These are phyloP conservation scores for Avahi laniger DNA, from an alignment of 2,797 vertebrate genomes.

Conservation along the genomic window DNA sequence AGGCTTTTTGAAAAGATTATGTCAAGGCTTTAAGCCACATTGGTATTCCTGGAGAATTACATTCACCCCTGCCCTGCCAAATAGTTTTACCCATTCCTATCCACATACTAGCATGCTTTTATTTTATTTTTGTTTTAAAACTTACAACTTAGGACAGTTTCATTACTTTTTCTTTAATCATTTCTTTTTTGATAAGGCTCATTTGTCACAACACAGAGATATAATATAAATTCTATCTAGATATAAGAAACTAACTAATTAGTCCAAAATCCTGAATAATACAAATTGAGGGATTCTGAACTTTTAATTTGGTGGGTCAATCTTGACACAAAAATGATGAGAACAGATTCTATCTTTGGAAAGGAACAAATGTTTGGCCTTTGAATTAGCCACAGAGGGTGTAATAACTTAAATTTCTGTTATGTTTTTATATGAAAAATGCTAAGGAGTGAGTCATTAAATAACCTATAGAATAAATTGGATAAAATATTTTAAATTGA, in stretches of 20 bases:
- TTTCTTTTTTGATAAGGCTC: not conserved
- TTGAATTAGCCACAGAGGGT: not conserved
- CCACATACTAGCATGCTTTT: not conserved
- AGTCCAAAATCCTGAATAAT: not conserved
- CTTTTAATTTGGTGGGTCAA: not conserved
- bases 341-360: not conserved
- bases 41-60: not conserved
- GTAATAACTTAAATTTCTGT: not conserved
- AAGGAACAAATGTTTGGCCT: not conserved
- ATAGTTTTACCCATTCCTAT: not conserved
- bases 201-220: not conserved
- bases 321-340: not conserved
- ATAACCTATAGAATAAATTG: not conserved
- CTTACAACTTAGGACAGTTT: not conserved
- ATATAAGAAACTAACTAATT: not conserved
- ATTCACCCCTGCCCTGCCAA: not conserved
- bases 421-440: not conserved
- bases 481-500: not conserved
- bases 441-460: not conserved
- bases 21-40: not conserved
- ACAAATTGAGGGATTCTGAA: not conserved
- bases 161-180: not conserved
- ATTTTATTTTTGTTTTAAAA: conserved; percentile 23
- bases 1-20: not conserved
- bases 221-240: not conserved